Conservation (phyloP, 2,113 vertebrate species). For the Pomatorhinus ruficollis region DNA sequence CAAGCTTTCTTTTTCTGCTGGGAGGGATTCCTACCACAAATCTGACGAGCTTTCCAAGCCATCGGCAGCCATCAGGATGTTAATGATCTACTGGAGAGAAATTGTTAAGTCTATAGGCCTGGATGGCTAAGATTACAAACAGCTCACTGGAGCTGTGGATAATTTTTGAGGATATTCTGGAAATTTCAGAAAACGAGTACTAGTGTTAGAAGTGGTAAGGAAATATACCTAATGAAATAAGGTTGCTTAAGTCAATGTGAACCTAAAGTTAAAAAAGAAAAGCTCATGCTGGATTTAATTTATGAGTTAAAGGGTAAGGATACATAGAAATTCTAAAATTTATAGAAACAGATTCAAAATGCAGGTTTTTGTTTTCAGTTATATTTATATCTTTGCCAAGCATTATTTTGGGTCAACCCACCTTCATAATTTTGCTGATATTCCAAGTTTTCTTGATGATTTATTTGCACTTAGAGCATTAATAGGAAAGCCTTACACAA, state of each 20-base stretch:
- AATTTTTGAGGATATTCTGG: background rate
- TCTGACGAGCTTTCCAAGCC: background rate
- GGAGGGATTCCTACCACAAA: background rate
- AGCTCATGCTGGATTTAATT: background rate
- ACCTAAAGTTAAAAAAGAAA: background rate
- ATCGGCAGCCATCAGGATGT: background rate
- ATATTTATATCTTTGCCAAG: background rate
- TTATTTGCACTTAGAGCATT: background rate
- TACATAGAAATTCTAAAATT: background rate
- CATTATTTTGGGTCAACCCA: background rate
- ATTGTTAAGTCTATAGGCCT: background rate
- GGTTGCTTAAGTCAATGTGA: background rate
- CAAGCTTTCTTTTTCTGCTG: background rate
- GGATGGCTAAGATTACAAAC: background rate
- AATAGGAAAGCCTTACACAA: slow-evolving; percentile 33
- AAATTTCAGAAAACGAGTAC: background rate
- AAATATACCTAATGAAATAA: background rate
- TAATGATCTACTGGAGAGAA: background rate
- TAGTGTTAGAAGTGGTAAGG: background rate
- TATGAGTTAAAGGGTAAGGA: background rate
- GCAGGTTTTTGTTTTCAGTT: background rate
- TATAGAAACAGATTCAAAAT: background rate
- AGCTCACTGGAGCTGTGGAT: background rate
- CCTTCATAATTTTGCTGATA: slow-evolving; percentile 15
- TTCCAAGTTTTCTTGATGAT: background rate